These are phyloP conservation scores for Phymorhynchus buccinoides DNA, from an alignment of 1,140 invertebrate genomes.

Conservation along the genomic window DNA sequence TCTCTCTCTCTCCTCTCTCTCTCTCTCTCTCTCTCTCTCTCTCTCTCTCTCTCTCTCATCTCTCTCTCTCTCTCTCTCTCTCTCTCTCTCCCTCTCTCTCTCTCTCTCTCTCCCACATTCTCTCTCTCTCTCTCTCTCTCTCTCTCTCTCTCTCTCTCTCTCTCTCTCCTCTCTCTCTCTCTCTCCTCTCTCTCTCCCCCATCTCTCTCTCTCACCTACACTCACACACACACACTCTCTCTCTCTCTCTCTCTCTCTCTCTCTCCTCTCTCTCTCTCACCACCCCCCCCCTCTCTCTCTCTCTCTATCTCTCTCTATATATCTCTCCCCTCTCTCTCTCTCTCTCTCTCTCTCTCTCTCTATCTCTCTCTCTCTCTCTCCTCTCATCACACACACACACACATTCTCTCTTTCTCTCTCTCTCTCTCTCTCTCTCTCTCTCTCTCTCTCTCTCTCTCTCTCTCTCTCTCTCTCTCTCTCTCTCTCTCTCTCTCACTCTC, in stretches of 20 bases:
- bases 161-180: background rate
- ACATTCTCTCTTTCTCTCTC: no score
- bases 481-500: no score
- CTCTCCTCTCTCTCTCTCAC: background rate
- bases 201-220: background rate
- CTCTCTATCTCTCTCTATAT: background rate
- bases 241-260: background rate
- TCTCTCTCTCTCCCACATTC: background rate
- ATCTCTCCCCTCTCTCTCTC: background rate
- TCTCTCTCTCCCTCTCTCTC: background rate
- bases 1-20: background rate
- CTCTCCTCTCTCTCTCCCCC: no score
- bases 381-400: no score
- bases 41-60: background rate
- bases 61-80: background rate
- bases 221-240: background rate
- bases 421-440: no score
- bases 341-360: constrained; percentile 1
- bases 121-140: background rate
- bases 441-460: no score
- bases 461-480: no score
- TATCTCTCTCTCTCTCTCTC: background rate
- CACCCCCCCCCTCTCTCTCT: background rate
- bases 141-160: background rate
- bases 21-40: background rate